A percentile compares a stretch with the other conserved stretches of the same genome.
Evolutionary conservation across 2,113 vertebrate species (phyloP).

Genomic region (Engraulis encrasicolus): DNA sequence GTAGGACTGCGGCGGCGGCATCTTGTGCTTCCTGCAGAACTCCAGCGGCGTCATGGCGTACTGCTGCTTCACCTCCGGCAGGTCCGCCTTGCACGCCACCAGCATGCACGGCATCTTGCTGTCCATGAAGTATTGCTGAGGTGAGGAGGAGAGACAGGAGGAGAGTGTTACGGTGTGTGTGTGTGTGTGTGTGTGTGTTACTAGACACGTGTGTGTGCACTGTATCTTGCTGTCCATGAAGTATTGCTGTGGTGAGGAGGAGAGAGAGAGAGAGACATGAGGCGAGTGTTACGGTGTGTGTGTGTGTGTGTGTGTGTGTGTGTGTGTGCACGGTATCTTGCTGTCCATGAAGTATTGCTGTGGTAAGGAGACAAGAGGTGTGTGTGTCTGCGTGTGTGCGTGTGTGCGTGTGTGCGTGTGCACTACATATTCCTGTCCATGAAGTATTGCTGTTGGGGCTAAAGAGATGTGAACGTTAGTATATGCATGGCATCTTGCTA

Average conservation of each 20-base stretch:
- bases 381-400: not conserved
- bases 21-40: slow-evolving; percentile 95
- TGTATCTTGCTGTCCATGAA: no score
- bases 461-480: no score
- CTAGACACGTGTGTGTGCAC: no score
- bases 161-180: not conserved
- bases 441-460: no score
- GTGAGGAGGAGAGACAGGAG: slow-evolving; percentile 38
- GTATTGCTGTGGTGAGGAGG: no score
- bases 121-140: slow-evolving; percentile 94
- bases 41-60: slow-evolving; percentile 87
- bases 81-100: slow-evolving; percentile 91
- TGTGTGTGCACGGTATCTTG: slow-evolving; percentile 90
- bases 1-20: slow-evolving; percentile 95
- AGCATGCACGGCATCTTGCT: slow-evolving; percentile 93
- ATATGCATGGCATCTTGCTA: slow-evolving; percentile 90
- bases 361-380: slow-evolving; percentile 41
- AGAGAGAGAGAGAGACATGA: no score
- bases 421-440: no score
- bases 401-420: no score
- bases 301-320: no score
- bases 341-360: slow-evolving; percentile 97
- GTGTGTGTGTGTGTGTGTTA: not conserved
- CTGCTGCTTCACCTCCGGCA: slow-evolving; percentile 89
- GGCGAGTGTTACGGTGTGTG: no score